These are phyloP conservation scores for Coregonus suidteri DNA, from an alignment of 2,797 vertebrate species.

Conservation along the genomic window DNA sequence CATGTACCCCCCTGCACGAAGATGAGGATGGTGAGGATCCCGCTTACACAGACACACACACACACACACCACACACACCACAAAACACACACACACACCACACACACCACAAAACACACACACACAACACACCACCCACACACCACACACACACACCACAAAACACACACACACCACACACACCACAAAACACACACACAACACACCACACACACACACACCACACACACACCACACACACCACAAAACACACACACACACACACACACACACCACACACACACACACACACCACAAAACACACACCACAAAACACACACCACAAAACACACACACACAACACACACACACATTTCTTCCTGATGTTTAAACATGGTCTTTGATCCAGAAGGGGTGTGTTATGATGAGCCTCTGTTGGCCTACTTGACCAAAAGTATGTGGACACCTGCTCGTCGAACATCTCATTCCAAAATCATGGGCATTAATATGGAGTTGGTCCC, in stretches of 20 bases:
- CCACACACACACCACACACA: slow-evolving; percentile 1
- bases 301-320: background rate
- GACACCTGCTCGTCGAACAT: no score
- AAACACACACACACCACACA: background rate
- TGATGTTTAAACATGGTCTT: no score
- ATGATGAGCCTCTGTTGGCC: no score
- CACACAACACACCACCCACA: no score
- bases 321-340: background rate
- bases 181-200: background rate
- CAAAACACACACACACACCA: background rate
- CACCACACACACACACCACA: background rate
- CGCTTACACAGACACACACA: background rate
- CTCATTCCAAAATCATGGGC: no score
- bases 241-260: background rate
- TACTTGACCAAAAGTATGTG: no score
- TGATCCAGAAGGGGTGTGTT: no score
- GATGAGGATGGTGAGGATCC: slow-evolving; percentile 91
- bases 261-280: background rate
- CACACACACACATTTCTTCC: no score
- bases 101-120: background rate
- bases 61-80: background rate
- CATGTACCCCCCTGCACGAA: slow-evolving; percentile 91
- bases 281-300: no score
- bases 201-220: background rate
- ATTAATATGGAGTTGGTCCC: no score